Percentiles rank a stretch among this genome's conserved stretches.
These are phyloP conservation scores for Amphibalanus amphitrite DNA, from an alignment of 1,140 invertebrate species.

Conservation along the genomic window DNA sequence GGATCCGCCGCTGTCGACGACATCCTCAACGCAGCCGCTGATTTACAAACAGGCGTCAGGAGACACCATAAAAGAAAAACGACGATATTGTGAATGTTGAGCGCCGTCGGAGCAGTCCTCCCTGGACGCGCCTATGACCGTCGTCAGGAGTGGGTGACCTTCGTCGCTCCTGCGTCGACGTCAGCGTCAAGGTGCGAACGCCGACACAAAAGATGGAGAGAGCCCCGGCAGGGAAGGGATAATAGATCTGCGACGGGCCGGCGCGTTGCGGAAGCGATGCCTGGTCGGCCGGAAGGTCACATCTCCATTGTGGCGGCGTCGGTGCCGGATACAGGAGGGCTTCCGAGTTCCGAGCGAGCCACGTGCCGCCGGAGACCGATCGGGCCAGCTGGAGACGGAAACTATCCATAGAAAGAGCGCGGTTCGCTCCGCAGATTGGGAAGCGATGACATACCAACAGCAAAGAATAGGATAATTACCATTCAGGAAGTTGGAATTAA, in stretches of 20 bases:
- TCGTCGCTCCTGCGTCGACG: no score
- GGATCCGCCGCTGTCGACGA: not conserved
- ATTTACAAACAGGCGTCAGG: no score
- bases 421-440: no score
- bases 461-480: no score
- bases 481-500: no score
- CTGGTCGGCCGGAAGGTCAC: not conserved
- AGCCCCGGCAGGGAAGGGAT: not conserved
- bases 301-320: not conserved
- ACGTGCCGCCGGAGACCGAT: no score
- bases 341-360: not conserved
- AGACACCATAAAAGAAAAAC: no score
- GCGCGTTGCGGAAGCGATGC: not conserved
- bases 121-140: not conserved
- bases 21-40: not conserved
- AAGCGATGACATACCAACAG: no score
- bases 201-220: not conserved
- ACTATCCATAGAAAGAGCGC: no score
- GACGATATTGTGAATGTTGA: no score
- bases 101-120: no score
- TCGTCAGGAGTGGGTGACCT: not conserved
- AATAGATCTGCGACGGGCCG: not conserved
- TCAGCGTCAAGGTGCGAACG: not conserved
- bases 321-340: not conserved
- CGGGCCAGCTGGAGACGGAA: no score